phyloP scores from a whole-genome alignment of 2,113 vertebrate species.

The Eptatretus burgeri region DNA sequence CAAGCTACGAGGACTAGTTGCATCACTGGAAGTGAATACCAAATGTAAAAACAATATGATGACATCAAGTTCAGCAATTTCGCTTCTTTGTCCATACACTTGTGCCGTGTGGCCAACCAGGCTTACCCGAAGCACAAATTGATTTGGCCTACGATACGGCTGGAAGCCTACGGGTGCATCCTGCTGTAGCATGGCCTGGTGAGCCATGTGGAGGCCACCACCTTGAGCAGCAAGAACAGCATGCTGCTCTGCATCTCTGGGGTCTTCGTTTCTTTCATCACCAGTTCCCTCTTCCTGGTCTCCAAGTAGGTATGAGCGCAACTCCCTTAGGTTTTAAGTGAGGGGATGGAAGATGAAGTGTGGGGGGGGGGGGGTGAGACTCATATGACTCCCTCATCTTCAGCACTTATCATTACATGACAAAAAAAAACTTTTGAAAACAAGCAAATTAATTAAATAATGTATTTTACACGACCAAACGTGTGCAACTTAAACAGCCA shows the following conservation, averaged over 20 bases:
- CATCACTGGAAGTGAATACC: not conserved
- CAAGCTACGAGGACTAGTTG: no score
- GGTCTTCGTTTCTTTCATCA: no score
- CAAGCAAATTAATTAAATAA: no score
- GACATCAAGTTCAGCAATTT: not conserved
- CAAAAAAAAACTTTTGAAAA: no score
- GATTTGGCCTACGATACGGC: slow-evolving; percentile 62
- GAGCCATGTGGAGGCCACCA: slow-evolving; percentile 75
- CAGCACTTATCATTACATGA: no score
- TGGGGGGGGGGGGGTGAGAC: no score
- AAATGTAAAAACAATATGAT: not conserved
- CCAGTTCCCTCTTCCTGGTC: slow-evolving; percentile 70
- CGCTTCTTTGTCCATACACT: not conserved
- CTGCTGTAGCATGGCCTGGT: slow-evolving; percentile 93
- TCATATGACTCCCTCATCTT: no score
- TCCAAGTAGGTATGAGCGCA: slow-evolving; percentile 83
- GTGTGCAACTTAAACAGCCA: no score
- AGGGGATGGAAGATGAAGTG: no score
- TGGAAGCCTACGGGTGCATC: slow-evolving; percentile 91
- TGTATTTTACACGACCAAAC: no score
- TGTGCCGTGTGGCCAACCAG: not conserved
- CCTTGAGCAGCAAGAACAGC: slow-evolving; percentile 46
- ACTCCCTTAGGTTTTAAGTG: slow-evolving; percentile 25
- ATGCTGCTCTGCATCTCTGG: slow-evolving; percentile 45
- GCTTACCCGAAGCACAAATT: slow-evolving; percentile 64